Base-by-base conservation (phyloP, 1,140 invertebrate genomes). In the Hycleus cichorii region DNA sequence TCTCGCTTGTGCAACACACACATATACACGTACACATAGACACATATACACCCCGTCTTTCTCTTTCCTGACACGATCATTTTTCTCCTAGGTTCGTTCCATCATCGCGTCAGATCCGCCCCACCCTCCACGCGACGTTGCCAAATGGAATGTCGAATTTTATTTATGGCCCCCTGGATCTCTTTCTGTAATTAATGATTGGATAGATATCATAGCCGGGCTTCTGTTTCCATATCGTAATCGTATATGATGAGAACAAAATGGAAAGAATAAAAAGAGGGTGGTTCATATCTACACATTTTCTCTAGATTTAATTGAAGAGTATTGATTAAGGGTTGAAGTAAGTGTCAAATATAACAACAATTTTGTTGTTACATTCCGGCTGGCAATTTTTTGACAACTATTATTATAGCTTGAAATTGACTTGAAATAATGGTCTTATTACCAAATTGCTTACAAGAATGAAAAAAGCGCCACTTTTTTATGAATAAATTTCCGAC, bases 61-160 rank as follows among this genome's bases (percentile, higher is more conserved):
- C 59, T 62, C 66, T 18, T 42, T 64, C 67, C 69, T 72, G 69
- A 73, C 70, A 66, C 65, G 72, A 73, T 74, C 72, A 73, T 74
- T 74, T 74, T 74, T 74, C 72, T 73, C 67, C 66, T 63, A 65
- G 71, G 67, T 69, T 67, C 70, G 72, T 69, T 74, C 72, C 71
- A 74, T 74, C 72, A 74, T 74, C 72, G 70, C 71, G 71, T 74
- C 72, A 74, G 68, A 73, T 68, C 66, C 71, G 66, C 65, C 68
- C 64, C 66, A 57, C 70, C 68, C 65, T 63, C 56, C 57, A 47
- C 65, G 63, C 68, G 69, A 74, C 70, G 72, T 74, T 74, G 72
- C 72, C 72, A 74, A 73, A 73, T 73, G 72, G 69, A 64, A 71
- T 65, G 72, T 74, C 72, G 72, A 74, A 74, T 74, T 74, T 74